phyloP scores from a whole-genome alignment of 2,888 invertebrate genomes.

The Torymus texanus region DNA sequence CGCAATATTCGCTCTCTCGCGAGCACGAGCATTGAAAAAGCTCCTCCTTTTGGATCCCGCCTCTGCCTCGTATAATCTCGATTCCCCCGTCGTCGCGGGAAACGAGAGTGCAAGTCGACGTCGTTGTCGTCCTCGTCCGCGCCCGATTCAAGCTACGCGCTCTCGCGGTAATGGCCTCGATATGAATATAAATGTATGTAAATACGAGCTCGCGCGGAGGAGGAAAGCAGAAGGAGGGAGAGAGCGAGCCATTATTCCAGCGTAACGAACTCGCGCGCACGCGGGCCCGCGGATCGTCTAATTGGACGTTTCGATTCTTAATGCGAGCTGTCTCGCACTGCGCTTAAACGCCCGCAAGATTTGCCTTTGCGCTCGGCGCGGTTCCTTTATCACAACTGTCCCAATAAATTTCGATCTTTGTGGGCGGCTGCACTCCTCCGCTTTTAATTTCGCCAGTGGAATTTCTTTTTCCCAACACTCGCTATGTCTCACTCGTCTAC shows the following conservation, averaged over 20 bases:
- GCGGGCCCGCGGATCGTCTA: conserved; percentile 52
- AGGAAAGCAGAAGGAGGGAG: conserved; percentile 8
- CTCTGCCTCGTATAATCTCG: conserved; percentile 16
- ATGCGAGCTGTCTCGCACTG: conserved; percentile 21
- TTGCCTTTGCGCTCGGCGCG: not conserved
- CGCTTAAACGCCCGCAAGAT: too few species aligned
- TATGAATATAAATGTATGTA: conserved; percentile 54
- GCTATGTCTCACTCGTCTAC: not conserved
- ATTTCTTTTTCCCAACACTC: too few species aligned
- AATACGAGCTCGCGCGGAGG: conserved; percentile 22
- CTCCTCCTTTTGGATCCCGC: conserved; percentile 8
- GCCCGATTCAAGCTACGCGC: conserved; percentile 14
- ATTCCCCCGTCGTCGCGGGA: conserved; percentile 13
- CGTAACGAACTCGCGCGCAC: conserved; percentile 50
- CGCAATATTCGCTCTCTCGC: conserved; percentile 3
- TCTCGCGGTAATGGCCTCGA: conserved; percentile 38
- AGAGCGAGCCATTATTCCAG: conserved; percentile 38
- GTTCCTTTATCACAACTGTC: conserved; percentile 15
- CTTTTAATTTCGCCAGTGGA: conserved; percentile 3
- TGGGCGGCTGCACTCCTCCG: not conserved
- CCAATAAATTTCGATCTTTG: conserved; percentile 32
- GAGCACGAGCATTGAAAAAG: not conserved
- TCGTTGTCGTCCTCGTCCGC: not conserved
- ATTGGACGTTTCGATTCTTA: conserved; percentile 61
- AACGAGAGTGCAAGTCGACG: conserved; percentile 34